Evolutionary conservation across 2,113 vertebrate species (phyloP).

Genomic region (Sturnus vulgaris): DNA sequence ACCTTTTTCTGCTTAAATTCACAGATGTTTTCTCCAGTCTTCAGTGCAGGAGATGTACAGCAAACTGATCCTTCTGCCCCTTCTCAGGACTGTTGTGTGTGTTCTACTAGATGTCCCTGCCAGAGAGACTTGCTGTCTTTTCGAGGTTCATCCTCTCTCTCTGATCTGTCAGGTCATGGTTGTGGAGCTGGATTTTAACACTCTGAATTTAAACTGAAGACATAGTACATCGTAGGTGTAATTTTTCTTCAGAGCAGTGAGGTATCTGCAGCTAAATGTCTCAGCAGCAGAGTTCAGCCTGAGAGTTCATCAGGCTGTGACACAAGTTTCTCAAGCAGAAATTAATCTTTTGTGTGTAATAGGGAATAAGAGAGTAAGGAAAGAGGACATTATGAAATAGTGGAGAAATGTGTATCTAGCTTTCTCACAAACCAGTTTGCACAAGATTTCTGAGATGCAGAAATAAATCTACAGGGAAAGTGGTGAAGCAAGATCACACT

Average conservation of each 20-base stretch:
- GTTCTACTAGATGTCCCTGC: not conserved
- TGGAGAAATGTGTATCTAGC: not conserved
- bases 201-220: not conserved
- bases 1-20: not conserved
- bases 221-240: fast-evolving
- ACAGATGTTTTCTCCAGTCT: not conserved
- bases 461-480: not conserved
- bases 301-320: not conserved
- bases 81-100: no score
- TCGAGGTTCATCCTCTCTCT: not conserved
- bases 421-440: not conserved
- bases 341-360: not conserved
- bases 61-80: not conserved
- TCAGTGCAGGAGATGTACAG: not conserved
- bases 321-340: not conserved
- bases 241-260: not conserved
- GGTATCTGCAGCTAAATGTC: not conserved
- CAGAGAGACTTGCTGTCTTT: not conserved
- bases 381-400: not conserved
- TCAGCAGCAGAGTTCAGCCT: not conserved
- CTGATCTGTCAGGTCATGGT: not conserved
- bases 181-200: not conserved
- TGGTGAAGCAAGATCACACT: not conserved
- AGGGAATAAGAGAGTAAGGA: not conserved
- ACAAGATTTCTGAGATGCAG: not conserved